Percentiles rank a stretch among this genome's conserved stretches.
Evolutionary conservation across 2,888 invertebrate genomes (phyloP).

Genomic region (Drosophila kanekoi): DNA sequence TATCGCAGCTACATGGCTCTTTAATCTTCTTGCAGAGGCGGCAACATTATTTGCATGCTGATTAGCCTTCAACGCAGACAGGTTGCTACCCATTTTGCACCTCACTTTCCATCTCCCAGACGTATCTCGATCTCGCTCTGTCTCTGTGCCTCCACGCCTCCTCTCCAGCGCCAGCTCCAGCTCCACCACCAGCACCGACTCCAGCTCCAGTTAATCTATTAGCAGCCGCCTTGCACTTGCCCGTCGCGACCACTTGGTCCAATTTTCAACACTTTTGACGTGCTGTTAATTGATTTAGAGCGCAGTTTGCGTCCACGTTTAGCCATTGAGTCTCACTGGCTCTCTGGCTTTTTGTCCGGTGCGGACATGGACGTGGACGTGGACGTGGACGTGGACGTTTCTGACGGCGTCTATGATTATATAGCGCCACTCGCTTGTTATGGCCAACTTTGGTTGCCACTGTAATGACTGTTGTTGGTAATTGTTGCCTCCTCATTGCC

Average conservation of each 20-base stretch:
- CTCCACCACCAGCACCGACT: conserved; percentile 3
- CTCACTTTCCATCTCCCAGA: conserved; percentile 31
- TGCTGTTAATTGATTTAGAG: conserved; percentile 81
- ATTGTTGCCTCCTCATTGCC: conserved; percentile 63
- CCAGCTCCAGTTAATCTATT: conserved; percentile 50
- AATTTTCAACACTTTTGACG: conserved; percentile 82
- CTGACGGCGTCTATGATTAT: conserved; percentile 70
- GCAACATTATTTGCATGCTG: conserved; percentile 81
- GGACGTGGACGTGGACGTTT: conserved; percentile 16
- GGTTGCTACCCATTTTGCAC: conserved; percentile 62
- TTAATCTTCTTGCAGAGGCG: conserved; percentile 73
- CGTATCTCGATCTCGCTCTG: conserved; percentile 17
- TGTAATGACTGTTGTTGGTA: conserved; percentile 74
- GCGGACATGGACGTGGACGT: conserved; percentile 6
- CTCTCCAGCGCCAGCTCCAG: neutral
- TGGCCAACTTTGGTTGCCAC: conserved; percentile 75
- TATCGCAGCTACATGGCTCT: conserved; percentile 72
- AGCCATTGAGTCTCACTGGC: conserved; percentile 34
- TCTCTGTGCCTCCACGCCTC: neutral
- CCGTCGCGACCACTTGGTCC: conserved; percentile 59
- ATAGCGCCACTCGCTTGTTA: conserved; percentile 76
- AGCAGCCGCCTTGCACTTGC: conserved; percentile 46
- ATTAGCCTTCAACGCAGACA: conserved; percentile 74
- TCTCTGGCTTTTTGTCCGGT: conserved; percentile 20
- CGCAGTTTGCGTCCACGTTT: conserved; percentile 51